A percentile compares a stretch with the other conserved stretches of the same genome.
Conservation (phyloP, 2,888 invertebrate species). For the Meteorus colon region DNA sequence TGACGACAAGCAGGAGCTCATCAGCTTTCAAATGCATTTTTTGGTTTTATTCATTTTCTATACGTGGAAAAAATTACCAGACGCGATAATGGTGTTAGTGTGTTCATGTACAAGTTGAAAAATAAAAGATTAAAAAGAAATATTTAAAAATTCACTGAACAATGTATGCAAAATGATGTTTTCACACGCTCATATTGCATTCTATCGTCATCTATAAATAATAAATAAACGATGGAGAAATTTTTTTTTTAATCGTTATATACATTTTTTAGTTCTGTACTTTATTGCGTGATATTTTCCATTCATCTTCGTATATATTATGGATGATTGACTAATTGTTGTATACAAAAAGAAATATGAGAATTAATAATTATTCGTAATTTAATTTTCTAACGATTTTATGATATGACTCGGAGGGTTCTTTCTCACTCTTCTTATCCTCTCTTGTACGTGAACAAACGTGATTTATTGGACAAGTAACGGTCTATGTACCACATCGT, state of each 20-base stretch:
- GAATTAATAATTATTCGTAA: constrained; percentile 29
- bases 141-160: not conserved
- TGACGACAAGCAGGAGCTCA: constrained; percentile 16
- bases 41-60: not conserved
- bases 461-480: constrained; percentile 41
- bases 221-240: not conserved
- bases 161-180: not conserved
- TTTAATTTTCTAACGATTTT: constrained; percentile 25
- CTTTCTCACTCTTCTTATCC: not conserved
- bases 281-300: not conserved
- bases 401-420: not conserved
- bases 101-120: too few relatives aligned
- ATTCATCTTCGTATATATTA: not conserved
- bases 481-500: constrained; percentile 32
- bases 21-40: constrained; percentile 34
- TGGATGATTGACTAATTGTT: constrained; percentile 8
- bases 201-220: constrained; percentile 8
- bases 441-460: constrained; percentile 17
- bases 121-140: not conserved
- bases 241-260: not conserved
- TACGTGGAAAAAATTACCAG: not conserved
- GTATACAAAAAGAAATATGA: not conserved
- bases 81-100: not conserved
- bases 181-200: constrained; percentile 2
- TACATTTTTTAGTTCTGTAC: not conserved